Conservation (phyloP, 2,797 vertebrate genomes). For the Smutsia temminckii region DNA sequence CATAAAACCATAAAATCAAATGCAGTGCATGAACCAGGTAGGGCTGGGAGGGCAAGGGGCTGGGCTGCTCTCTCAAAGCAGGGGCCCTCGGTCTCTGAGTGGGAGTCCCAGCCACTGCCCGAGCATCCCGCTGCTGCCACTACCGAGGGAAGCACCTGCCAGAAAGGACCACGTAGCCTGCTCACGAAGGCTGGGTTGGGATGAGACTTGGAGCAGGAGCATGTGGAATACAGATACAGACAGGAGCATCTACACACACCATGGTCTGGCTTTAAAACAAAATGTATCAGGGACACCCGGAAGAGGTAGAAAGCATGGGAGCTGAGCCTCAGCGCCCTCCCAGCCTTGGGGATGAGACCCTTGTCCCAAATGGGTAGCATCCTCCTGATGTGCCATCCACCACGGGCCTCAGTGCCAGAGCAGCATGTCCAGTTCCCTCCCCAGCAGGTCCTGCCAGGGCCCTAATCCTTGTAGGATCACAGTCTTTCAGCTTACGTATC, state of each 20-base stretch:
- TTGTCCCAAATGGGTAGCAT: neutral
- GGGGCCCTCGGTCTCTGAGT: neutral
- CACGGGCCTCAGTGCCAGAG: neutral
- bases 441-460: neutral
- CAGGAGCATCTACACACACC: neutral
- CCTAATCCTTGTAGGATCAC: neutral
- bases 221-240: neutral
- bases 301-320: neutral
- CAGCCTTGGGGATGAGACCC: neutral
- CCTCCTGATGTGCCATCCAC: neutral
- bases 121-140: neutral
- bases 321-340: neutral
- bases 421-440: neutral
- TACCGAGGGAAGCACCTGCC: neutral
- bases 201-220: neutral
- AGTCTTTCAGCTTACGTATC: neutral
- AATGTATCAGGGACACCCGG: neutral
- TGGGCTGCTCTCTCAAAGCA: neutral
- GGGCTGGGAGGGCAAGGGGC: neutral
- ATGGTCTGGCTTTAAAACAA: neutral
- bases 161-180: neutral
- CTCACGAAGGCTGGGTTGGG: neutral
- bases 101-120: neutral
- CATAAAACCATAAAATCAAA: neutral
- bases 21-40: neutral